These are phyloP conservation scores for Delphinapterus leucas DNA, from an alignment of 2,113 vertebrate genomes.

Conservation along the genomic window DNA sequence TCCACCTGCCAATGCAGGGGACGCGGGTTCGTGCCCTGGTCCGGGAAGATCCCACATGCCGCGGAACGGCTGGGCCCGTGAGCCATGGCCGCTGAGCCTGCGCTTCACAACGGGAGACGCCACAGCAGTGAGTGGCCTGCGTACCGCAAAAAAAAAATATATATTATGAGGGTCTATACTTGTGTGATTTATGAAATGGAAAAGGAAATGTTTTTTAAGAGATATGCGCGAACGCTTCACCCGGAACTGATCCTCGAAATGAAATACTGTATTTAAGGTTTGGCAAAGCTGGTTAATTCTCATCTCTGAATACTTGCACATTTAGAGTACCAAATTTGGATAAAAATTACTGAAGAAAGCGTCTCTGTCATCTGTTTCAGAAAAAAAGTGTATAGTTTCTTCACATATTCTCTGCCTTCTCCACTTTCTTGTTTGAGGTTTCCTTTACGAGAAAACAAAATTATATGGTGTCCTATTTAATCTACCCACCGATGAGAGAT, in stretches of 20 bases:
- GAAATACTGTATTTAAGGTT: neutral
- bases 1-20: too few relatives aligned
- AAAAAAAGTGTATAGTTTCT: neutral
- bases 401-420: neutral
- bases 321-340: neutral
- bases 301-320: neutral
- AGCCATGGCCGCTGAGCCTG: too few relatives aligned
- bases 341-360: neutral
- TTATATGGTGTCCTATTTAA: neutral
- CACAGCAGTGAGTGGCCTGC: too few relatives aligned
- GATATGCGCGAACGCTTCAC: too few relatives aligned
- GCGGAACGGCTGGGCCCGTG: too few relatives aligned
- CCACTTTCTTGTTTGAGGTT: neutral
- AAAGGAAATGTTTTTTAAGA: neutral
- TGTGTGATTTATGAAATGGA: neutral
- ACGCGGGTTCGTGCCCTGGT: too few relatives aligned
- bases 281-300: neutral
- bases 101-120: accelerated
- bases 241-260: neutral
- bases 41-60: too few relatives aligned
- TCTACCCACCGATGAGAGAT: neutral
- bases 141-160: too few relatives aligned
- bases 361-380: neutral
- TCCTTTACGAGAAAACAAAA: neutral
- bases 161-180: neutral